These are phyloP conservation scores for Rapana venosa DNA, from an alignment of 2,888 invertebrate species.

Conservation along the genomic window DNA sequence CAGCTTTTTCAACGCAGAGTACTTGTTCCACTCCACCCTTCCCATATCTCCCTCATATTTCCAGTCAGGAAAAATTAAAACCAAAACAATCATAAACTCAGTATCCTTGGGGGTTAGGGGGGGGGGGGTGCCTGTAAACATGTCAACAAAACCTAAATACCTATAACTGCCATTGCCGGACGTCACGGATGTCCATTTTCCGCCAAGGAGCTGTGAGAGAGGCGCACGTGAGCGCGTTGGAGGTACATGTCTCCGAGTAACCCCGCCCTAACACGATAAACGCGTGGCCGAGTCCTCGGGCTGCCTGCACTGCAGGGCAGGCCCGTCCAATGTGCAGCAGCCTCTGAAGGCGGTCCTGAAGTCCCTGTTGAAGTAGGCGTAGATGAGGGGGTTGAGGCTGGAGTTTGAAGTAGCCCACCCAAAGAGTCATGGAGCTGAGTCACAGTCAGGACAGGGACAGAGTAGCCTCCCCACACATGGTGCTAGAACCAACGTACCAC, in stretches of 20 bases:
- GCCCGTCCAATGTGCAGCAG: constrained; percentile 62
- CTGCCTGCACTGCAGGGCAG: constrained; percentile 44
- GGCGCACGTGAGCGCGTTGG: not conserved
- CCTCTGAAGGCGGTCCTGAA: constrained; percentile 95
- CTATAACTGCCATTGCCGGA: no score
- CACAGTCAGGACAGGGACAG: constrained; percentile 89
- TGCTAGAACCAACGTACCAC: constrained; percentile 94
- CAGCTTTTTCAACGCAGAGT: no score
- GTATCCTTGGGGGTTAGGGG: no score
- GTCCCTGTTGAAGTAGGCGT: constrained; percentile 97
- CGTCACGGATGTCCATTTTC: no score
- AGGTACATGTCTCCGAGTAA: not conserved
- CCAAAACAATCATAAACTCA: no score
- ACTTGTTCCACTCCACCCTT: no score
- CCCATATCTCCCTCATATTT: no score
- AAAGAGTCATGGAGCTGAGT: constrained; percentile 94
- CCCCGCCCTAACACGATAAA: not conserved
- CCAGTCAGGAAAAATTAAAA: no score
- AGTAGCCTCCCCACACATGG: constrained; percentile 87
- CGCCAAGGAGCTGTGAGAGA: not conserved
- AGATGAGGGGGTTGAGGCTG: constrained; percentile 95
- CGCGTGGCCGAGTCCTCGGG: not conserved
- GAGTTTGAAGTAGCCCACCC: constrained; percentile 99
- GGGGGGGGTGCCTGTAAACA: no score
- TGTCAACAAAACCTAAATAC: no score